Base-by-base conservation (phyloP, 1,140 invertebrate species). In the Hyphantria cunea region DNA sequence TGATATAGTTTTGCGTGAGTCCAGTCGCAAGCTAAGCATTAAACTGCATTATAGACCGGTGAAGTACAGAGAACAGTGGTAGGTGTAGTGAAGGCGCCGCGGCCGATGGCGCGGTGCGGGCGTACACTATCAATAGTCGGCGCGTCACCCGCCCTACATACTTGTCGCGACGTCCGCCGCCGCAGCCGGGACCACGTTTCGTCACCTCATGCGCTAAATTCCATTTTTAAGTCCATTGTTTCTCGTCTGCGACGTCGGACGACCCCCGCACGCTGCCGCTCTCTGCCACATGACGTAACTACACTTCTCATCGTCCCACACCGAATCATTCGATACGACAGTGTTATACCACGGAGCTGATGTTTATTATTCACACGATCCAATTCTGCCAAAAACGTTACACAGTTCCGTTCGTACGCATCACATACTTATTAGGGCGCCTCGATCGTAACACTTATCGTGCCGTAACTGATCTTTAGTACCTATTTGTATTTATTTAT, bases 131-230 rank as follows among this genome's bases (percentile, higher is more conserved):
- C 80, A 83, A 86, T 85, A 86, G 82, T 71, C 74, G 66, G 59
- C 77, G 70, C 80, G 82, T 78, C 80, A 80, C 71, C 76, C 78
- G 82, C 67, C 82, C 86, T 80, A 84, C 80, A 86, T 86, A 80
- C 63, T 79, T 76, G 78, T 72, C 70, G 77, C 77, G 73, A 66
- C 74, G 70, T 70, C 70, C 66, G 70, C 63, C 63, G 66, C 61
- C 64, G 55, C 60, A 58, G 68, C 68, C 71, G 68, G 75, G 70
- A 68, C 54, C 65, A 63, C 52, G 55, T 85, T 84, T 84, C 82
- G 80, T 84, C 78, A 83, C 77, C 70, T 74, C 76, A 68, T 64
- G 72, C 65, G 67, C 76, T 84, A 77, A 78, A 85, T 80, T 77
- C 72, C 62, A 66, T 72, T 76, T 74, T 76, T 70, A 72, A 70